These are phyloP conservation scores for Zoanthus sansibaricus DNA, from an alignment of 92 coral and sea anemone species.

Conservation along the genomic window DNA sequence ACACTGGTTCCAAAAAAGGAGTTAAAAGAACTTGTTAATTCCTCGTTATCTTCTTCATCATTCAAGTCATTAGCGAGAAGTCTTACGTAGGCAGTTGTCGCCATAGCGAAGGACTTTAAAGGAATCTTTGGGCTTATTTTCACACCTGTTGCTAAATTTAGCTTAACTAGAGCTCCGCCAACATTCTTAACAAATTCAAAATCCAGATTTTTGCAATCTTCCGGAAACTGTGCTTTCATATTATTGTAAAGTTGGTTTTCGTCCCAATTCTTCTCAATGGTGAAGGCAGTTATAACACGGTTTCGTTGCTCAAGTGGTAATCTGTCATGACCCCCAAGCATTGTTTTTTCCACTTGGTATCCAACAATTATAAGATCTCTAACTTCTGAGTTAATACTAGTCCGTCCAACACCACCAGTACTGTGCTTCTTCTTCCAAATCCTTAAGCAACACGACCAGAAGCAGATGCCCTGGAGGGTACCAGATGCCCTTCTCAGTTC, in stretches of 20 bases:
- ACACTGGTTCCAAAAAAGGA: not conserved
- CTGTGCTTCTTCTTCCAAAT: conserved; percentile 15
- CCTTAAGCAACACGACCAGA: conserved; percentile 5
- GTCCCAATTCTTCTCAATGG: conserved; percentile 20
- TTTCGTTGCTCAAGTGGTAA: not conserved
- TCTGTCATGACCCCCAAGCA: conserved; percentile 8
- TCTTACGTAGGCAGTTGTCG: conserved; percentile 45
- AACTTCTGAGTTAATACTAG: not conserved
- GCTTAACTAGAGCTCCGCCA: conserved; percentile 36
- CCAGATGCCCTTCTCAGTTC: conserved; percentile 5
- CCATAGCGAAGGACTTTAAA: conserved; percentile 46
- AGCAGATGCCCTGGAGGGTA: not conserved
- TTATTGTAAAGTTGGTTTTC: conserved; percentile 37
- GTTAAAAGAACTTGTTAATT: conserved; percentile 17
- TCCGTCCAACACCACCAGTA: not conserved
- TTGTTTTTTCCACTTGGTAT: not conserved
- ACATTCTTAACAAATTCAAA: conserved; percentile 58
- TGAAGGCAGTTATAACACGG: not conserved
- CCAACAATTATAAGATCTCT: not conserved
- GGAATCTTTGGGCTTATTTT: conserved; percentile 49
- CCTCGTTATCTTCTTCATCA: conserved; percentile 41
- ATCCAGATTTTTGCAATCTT: conserved; percentile 58
- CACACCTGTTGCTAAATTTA: conserved; percentile 59
- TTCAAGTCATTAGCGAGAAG: conserved; percentile 40
- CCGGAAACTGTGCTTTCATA: conserved; percentile 65